Conservation (phyloP, 2,888 invertebrate species). For the Theodoxus fluviatilis region DNA sequence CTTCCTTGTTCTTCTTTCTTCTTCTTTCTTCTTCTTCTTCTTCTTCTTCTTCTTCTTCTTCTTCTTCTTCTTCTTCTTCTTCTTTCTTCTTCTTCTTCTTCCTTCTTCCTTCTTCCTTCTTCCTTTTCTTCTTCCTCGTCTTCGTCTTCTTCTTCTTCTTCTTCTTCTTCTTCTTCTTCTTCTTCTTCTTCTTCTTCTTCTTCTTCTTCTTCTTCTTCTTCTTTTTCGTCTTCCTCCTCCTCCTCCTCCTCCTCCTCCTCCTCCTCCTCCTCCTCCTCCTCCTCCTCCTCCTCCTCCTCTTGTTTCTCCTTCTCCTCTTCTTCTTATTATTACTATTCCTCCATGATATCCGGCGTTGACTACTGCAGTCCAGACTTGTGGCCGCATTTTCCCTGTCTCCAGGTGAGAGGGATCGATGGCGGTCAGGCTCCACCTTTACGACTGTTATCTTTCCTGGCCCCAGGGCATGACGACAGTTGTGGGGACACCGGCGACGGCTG, state of each 20-base stretch:
- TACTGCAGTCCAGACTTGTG: too few species aligned
- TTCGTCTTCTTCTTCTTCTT: not conserved
- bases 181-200: constrained; percentile 9
- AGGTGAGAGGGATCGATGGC: too few species aligned
- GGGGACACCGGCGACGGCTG: too few species aligned
- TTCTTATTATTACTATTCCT: too few species aligned
- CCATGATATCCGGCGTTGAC: too few species aligned
- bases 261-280: not conserved
- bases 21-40: not conserved
- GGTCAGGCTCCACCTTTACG: too few species aligned
- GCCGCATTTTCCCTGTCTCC: too few species aligned
- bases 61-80: not conserved
- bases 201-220: not conserved
- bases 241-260: not conserved
- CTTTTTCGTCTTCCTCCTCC: not conserved
- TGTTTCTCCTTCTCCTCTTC: too few species aligned
- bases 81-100: not conserved
- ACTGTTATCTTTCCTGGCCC: too few species aligned
- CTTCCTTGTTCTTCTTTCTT: not conserved
- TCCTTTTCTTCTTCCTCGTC: not conserved
- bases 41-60: not conserved
- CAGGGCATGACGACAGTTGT: too few species aligned
- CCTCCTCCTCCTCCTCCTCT: not conserved
- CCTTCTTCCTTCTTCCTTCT: not conserved
- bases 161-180: not conserved